Base-by-base conservation (phyloP, 2,113 vertebrate genomes). In the Barbus barbus region DNA sequence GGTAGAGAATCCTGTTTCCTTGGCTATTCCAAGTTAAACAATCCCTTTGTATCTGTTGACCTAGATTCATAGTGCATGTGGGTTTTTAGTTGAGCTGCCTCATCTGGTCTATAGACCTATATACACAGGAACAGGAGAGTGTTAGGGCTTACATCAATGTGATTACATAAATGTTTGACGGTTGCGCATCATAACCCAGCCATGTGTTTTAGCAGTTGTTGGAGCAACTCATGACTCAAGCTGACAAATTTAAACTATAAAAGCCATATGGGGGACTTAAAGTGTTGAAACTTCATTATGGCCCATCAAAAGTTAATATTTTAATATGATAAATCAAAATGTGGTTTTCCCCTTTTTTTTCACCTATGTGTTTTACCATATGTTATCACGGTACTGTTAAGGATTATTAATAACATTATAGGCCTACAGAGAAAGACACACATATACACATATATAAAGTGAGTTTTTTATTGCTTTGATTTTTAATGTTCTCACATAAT, bases 41-140 rank as follows among this genome's bases (percentile, higher is more conserved):
- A 61, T 24, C 76, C 22, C 22, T 60, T 58, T 78, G 18, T 78
- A n/a, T 24, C 33, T 78, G 22, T 78, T 78, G 76, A 78, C 76
- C 76, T 60, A 61, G 53, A 78, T 78, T 60, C 14, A 41, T 60
- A 60, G 33, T 9, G 22, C 33, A 24, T 75, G 26, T 28, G 46
- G 41, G 61, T 78, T 60, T 46, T 24, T 26, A 24, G 12, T 61
- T 61, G 33, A 60, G 53, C 53, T 60, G 33, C 53, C 33, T 61
- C n/a, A 26, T 78, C 73, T 75, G 73, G 53, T 41, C 13, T 46
- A 46, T 46, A 46, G 3, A 46, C 44, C 41, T 44, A 46, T 46
- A 46, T 13, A 13, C 11, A 46, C 44, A 60, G 16, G 46, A 51
- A 75, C 24, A 31, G 20, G 31, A 9, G 28, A 22, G 24, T 58